Evolutionary conservation across 2,797 vertebrate species (phyloP).

Genomic region (Aselliscus stoliczkanus): DNA sequence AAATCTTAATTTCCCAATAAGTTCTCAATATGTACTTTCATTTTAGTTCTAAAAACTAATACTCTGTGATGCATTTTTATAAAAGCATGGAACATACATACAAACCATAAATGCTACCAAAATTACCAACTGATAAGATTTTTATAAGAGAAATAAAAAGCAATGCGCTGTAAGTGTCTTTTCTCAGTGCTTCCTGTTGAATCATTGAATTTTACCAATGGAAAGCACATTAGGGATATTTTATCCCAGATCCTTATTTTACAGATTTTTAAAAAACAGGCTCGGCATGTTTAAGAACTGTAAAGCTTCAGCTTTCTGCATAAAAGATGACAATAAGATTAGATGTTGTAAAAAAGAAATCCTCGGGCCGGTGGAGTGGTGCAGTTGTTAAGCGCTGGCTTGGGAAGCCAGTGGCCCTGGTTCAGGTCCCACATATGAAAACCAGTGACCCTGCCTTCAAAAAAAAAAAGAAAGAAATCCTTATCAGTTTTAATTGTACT

Average conservation of each 20-base stretch:
- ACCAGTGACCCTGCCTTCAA: too few relatives aligned
- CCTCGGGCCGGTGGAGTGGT: too few relatives aligned
- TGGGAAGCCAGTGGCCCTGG: too few relatives aligned
- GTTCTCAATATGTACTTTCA: neutral
- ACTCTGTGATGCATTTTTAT: neutral
- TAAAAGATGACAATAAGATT: neutral
- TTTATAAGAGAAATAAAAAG: constrained; percentile 5
- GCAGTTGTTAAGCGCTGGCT: too few relatives aligned
- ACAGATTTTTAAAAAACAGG: neutral
- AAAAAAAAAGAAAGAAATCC: neutral
- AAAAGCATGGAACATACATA: neutral
- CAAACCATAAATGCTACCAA: neutral
- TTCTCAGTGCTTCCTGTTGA: neutral
- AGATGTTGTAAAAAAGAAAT: neutral
- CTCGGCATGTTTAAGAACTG: neutral
- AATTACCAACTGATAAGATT: neutral
- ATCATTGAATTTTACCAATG: neutral
- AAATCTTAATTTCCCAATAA: constrained; percentile 28
- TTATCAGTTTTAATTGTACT: neutral
- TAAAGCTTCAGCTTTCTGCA: constrained; percentile 1
- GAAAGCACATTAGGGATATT: constrained; percentile 15
- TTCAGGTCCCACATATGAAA: too few relatives aligned
- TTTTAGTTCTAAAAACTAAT: constrained; percentile 2
- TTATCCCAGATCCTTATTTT: constrained; percentile 15
- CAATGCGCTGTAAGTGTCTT: neutral